These are phyloP conservation scores for Australoheros scitulus DNA, from an alignment of 2,113 vertebrate species.

Conservation along the genomic window DNA sequence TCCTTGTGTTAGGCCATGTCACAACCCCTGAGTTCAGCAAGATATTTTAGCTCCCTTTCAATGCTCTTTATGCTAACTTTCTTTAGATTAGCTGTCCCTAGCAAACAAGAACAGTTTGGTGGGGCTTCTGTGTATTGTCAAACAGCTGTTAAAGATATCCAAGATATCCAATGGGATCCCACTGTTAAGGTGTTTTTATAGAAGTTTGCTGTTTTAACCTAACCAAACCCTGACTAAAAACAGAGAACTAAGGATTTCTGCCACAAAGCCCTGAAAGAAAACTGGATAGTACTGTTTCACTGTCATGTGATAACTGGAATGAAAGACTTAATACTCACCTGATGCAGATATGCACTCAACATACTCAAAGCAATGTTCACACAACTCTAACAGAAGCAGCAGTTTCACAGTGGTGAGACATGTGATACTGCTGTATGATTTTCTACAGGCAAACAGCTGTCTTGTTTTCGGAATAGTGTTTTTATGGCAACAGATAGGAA, in stretches of 20 bases:
- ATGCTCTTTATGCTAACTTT: neutral
- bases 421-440: neutral
- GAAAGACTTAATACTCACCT: neutral
- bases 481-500: slow-evolving; percentile 2
- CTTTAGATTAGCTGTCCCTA: neutral
- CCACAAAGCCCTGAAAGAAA: neutral
- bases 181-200: neutral
- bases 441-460: neutral
- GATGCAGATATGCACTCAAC: neutral
- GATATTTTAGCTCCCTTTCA: neutral
- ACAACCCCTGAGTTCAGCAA: neutral
- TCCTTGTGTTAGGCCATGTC: too few relatives aligned
- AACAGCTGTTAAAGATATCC: neutral
- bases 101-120: neutral
- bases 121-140: neutral
- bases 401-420: neutral
- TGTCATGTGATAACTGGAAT: neutral
- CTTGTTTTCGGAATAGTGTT: neutral
- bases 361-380: neutral
- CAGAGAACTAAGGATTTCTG: neutral
- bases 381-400: neutral
- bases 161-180: too few relatives aligned
- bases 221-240: neutral
- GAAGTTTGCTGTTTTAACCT: neutral
- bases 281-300: neutral